Percentiles rank a stretch among this genome's conserved stretches.
phyloP scores from a whole-genome alignment of 2,888 invertebrate genomes.

The Eutolmus rufibarbis region DNA sequence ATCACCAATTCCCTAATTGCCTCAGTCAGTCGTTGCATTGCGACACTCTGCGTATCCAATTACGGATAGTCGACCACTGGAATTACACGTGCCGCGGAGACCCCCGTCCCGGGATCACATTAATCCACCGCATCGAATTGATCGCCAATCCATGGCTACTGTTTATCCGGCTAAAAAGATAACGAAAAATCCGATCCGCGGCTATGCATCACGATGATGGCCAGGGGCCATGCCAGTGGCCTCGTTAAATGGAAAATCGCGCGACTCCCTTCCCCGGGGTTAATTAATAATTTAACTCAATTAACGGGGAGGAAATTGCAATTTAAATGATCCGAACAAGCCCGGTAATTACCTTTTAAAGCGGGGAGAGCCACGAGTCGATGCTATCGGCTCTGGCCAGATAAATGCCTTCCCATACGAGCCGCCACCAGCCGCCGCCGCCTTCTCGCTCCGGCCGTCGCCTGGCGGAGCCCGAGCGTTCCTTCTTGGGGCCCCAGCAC shows the following conservation, averaged over 20 bases:
- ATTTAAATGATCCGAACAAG: constrained; percentile 17
- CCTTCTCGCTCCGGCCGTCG: background rate
- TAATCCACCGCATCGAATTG: background rate
- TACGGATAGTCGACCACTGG: background rate
- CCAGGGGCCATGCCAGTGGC: constrained; percentile 16
- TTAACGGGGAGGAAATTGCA: constrained; percentile 11
- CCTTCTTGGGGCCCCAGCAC: background rate
- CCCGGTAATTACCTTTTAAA: constrained; percentile 15
- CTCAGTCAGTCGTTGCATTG: background rate
- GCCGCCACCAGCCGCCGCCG: background rate
- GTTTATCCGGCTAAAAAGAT: background rate
- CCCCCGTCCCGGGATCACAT: background rate
- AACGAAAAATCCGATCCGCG: background rate
- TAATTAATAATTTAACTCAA: constrained; percentile 32
- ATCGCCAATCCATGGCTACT: background rate
- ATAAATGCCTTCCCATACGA: background rate
- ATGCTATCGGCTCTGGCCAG: constrained; percentile 1
- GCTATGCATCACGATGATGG: constrained; percentile 8
- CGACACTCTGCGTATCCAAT: constrained; percentile 6
- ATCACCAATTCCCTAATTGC: constrained; percentile 1
- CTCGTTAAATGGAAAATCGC: constrained; percentile 6
- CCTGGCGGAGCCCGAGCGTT: background rate
- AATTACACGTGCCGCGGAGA: background rate
- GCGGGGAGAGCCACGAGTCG: constrained; percentile 14
- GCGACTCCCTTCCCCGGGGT: background rate